Evolutionary conservation across 2,113 vertebrate species (phyloP).

Genomic region (Orientallactaga bullata): DNA sequence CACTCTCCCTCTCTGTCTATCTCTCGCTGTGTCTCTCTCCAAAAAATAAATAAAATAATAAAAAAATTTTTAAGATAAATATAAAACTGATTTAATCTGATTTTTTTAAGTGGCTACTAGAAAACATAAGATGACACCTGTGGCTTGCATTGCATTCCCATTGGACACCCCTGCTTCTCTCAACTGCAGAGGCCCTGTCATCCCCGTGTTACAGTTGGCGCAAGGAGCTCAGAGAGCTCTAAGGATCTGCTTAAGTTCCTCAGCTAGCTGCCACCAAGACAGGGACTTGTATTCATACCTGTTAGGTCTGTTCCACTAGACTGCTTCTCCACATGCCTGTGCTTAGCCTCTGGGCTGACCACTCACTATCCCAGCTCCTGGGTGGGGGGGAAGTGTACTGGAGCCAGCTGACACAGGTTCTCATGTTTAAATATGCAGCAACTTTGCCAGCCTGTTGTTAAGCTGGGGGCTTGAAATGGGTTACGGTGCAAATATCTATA

Average conservation of each 20-base stretch:
- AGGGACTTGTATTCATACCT: neutral
- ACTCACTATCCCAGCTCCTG: neutral
- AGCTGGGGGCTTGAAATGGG: neutral
- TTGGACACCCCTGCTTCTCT: neutral
- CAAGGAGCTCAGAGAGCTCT: neutral
- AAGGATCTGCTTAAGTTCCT: neutral
- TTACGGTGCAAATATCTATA: neutral
- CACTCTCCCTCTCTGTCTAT: too few species aligned
- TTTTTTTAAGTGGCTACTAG: neutral
- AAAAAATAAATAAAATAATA: too few species aligned
- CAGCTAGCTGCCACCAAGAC: neutral
- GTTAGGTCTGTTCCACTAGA: neutral
- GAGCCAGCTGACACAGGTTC: neutral
- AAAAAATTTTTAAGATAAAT: too few species aligned
- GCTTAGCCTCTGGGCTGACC: neutral
- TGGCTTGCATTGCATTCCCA: too few species aligned
- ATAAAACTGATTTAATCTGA: neutral
- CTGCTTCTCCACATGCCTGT: neutral
- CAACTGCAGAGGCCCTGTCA: neutral
- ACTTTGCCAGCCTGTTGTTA: neutral
- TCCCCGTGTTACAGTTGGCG: too few species aligned
- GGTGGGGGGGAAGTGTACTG: neutral
- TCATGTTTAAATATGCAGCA: neutral
- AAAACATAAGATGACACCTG: neutral
- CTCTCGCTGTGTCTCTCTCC: too few species aligned